Evolutionary conservation across 2,113 vertebrate species (phyloP).

Genomic region (Accipiter virgatus): DNA sequence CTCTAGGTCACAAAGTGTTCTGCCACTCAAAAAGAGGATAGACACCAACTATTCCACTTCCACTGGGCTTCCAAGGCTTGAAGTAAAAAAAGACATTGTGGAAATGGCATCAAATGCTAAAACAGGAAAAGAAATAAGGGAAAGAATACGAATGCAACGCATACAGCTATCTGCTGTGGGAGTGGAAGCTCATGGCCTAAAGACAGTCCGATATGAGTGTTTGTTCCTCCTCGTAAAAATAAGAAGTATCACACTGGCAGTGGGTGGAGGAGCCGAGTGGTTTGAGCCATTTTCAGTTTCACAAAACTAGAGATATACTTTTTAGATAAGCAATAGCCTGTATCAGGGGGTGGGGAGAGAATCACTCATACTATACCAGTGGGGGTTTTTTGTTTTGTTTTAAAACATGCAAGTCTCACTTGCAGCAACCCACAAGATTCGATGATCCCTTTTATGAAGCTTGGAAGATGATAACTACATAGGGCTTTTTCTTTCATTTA

Average conservation of each 20-base stretch:
- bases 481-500: neutral
- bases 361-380: neutral
- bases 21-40: neutral
- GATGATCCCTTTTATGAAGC: neutral
- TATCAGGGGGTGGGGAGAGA: fast-evolving
- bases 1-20: neutral
- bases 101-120: neutral
- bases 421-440: neutral
- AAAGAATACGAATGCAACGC: neutral
- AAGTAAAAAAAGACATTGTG: neutral
- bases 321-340: neutral
- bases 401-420: neutral
- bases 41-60: neutral
- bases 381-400: neutral
- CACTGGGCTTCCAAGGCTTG: neutral
- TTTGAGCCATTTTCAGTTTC: neutral
- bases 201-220: neutral
- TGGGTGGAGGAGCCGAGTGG: neutral
- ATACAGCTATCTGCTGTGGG: neutral
- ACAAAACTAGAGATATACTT: neutral
- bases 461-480: neutral
- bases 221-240: neutral
- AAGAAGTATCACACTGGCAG: neutral
- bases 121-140: neutral
- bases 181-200: neutral